Conservation (phyloP, 2,113 vertebrate genomes). For the Panthera leo region DNA sequence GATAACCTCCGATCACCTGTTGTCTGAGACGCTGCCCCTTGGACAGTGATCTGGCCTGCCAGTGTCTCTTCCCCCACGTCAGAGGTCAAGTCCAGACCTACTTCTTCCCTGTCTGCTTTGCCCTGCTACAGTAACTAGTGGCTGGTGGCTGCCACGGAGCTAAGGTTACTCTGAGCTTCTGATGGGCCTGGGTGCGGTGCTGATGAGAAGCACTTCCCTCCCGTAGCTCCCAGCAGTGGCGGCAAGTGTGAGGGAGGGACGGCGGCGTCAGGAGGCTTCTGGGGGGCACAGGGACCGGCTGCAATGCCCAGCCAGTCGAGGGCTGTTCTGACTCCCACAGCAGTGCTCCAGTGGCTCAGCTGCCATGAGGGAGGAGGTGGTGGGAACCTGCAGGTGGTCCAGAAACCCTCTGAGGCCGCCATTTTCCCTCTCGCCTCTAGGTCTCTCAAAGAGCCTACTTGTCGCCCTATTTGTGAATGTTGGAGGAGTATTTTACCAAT, state of each 20-base stretch:
- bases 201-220: rapidly evolving
- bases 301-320: neutral
- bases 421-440: neutral
- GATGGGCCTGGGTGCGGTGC: rapidly evolving
- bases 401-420: neutral
- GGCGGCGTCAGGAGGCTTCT: no score
- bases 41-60: neutral
- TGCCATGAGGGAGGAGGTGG: no score
- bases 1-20: neutral
- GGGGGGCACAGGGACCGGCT: neutral
- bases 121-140: neutral
- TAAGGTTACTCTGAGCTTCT: neutral
- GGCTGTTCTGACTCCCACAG: neutral
- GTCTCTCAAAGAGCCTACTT: neutral
- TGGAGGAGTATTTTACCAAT: neutral
- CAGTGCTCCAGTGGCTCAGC: neutral
- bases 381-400: neutral
- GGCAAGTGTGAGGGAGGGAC: neutral
- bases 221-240: rapidly evolving
- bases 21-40: neutral
- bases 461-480: neutral
- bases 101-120: neutral
- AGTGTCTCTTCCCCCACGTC: neutral
- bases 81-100: neutral
- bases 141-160: neutral